Conservation (phyloP, 2,113 vertebrate genomes). For the Azemiops feae region DNA sequence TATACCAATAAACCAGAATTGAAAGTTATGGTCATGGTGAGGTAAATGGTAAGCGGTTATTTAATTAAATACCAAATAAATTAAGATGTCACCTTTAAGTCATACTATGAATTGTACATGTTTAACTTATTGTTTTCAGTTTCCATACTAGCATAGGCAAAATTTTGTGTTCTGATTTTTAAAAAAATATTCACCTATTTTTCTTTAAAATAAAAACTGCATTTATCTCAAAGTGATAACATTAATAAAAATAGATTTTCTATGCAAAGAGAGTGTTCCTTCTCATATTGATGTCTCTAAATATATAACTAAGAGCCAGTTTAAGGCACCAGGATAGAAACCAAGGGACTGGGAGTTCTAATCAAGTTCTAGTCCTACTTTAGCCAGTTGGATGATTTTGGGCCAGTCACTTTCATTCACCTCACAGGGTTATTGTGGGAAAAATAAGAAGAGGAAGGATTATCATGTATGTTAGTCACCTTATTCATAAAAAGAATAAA, state of each 20-base stretch:
- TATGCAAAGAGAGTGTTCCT: not conserved
- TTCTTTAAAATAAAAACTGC: constrained; percentile 37
- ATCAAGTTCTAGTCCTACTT: not conserved
- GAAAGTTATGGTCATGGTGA: not conserved
- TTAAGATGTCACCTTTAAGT: not conserved
- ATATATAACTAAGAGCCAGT: not conserved
- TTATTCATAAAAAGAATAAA: not conserved
- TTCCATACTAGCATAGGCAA: not conserved
- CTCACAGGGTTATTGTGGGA: not conserved
- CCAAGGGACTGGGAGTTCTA: not conserved
- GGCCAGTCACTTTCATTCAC: not conserved
- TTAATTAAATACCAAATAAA: constrained; percentile 22
- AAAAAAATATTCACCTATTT: constrained; percentile 25
- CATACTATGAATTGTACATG: not conserved
- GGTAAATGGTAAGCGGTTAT: not conserved
- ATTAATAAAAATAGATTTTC: constrained; percentile 27
- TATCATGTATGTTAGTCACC: not conserved
- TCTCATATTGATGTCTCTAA: constrained; percentile 33
- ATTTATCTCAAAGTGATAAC: constrained; percentile 12
- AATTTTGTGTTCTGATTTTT: not conserved
- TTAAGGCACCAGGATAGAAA: not conserved
- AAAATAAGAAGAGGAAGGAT: not conserved
- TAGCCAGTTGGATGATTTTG: not conserved
- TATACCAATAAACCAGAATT: not conserved
- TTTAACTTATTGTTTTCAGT: not conserved